A percentile compares a stretch with the other conserved stretches of the same genome.
Evolutionary conservation across 2,113 vertebrate species (phyloP).

Genomic region (Emydocephalus ijimae): DNA sequence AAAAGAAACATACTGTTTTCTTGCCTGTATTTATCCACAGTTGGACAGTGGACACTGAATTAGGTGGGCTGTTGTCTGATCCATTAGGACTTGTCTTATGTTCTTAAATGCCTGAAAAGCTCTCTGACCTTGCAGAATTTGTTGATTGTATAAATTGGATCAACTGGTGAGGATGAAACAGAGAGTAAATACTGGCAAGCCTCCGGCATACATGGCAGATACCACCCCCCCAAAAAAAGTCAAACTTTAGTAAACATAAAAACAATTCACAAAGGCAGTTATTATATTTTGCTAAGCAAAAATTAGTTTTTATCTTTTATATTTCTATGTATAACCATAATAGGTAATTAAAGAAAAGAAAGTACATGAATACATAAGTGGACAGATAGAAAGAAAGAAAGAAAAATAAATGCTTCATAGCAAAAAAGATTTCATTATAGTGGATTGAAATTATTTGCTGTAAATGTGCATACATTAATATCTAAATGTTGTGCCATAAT

Average conservation of each 20-base stretch:
- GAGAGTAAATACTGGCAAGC: not conserved
- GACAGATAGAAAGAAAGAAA: not conserved
- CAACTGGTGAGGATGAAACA: not conserved
- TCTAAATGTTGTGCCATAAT: constrained; percentile 37
- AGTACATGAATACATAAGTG: not conserved
- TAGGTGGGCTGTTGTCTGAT: not conserved
- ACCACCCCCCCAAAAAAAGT: not conserved
- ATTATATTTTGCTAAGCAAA: not conserved
- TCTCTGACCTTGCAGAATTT: not conserved
- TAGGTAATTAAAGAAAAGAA: not conserved
- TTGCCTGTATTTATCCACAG: not conserved
- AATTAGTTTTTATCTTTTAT: not conserved
- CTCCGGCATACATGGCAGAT: not conserved
- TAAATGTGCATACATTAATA: constrained; percentile 47
- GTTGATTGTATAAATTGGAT: not conserved
- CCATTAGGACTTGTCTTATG: not conserved
- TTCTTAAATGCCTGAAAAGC: not conserved
- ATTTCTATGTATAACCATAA: not conserved
- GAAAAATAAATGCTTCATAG: not conserved
- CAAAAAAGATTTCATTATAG: not conserved
- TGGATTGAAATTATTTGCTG: constrained; percentile 25
- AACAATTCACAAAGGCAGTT: not conserved
- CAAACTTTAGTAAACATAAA: not conserved
- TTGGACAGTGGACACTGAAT: not conserved
- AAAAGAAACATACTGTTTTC: not conserved